These are phyloP conservation scores for Drosophila auraria DNA, from an alignment of 1,140 invertebrate genomes.

Conservation along the genomic window DNA sequence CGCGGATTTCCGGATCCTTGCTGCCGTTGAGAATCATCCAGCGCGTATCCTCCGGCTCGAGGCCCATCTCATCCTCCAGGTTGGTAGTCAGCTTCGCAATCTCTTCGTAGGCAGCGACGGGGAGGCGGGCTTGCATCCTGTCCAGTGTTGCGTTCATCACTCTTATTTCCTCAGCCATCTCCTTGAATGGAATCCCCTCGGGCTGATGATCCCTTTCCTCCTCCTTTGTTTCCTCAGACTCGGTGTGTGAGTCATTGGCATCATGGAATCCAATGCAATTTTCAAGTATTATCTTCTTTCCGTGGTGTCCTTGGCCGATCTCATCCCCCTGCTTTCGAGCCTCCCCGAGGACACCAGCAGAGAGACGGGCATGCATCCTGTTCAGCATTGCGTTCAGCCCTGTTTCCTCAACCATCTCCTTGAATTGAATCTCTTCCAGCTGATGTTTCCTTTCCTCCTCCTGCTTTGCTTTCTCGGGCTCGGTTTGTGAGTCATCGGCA, in stretches of 20 bases:
- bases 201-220: not conserved
- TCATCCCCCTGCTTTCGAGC: not conserved
- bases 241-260: not conserved
- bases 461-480: too few species aligned
- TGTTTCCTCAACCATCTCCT: too few species aligned
- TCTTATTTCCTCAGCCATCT: slow-evolving; percentile 5
- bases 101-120: not conserved
- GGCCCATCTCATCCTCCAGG: slow-evolving; percentile 10
- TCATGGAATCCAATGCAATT: not conserved
- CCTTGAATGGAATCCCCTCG: not conserved
- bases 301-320: not conserved
- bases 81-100: not conserved
- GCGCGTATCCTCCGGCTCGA: not conserved
- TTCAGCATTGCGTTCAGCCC: too few species aligned
- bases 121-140: not conserved
- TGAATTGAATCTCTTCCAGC: too few species aligned
- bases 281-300: not conserved
- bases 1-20: not conserved
- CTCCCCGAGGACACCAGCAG: not conserved
- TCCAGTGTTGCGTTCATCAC: slow-evolving; percentile 2
- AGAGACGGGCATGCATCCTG: not conserved
- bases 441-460: too few species aligned
- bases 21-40: slow-evolving; percentile 12
- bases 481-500: too few species aligned
- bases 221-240: too few species aligned